Evolutionary conservation across 2,888 invertebrate species (phyloP).

Genomic region (Himalopsyche kuldschensis): DNA sequence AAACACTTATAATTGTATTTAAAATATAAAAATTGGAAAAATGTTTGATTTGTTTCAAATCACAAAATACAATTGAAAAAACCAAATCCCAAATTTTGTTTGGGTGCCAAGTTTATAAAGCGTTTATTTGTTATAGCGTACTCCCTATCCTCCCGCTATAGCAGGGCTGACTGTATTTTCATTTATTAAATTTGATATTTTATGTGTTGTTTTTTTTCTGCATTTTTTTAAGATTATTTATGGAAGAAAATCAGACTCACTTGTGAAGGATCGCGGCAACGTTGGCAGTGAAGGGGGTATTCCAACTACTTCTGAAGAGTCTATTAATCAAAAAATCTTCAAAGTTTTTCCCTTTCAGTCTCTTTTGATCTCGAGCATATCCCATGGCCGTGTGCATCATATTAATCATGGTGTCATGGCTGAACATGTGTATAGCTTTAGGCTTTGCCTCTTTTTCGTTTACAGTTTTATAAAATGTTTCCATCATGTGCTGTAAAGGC

Average conservation of each 20-base stretch:
- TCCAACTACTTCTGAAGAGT: conserved; percentile 68
- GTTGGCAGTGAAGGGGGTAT: conserved; percentile 73
- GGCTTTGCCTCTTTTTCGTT: conserved; percentile 48
- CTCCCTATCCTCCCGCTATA: too few species aligned
- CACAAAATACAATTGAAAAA: too few species aligned
- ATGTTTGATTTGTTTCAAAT: too few species aligned
- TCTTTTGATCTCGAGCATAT: conserved; percentile 61
- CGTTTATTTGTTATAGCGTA: too few species aligned
- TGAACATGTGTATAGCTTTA: conserved; percentile 68
- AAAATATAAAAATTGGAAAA: too few species aligned
- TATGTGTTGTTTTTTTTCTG: too few species aligned
- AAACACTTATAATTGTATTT: too few species aligned
- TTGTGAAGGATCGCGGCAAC: conserved; percentile 72
- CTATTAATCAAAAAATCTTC: conserved; percentile 57
- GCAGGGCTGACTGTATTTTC: too few species aligned
- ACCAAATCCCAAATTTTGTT: too few species aligned
- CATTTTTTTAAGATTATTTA: too few species aligned
- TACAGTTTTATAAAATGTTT: conserved; percentile 52
- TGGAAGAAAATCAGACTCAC: conserved; percentile 53
- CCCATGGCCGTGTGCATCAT: conserved; percentile 67
- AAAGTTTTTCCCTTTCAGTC: conserved; percentile 56
- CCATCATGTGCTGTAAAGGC: conserved; percentile 67
- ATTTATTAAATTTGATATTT: too few species aligned
- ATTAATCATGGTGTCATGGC: conserved; percentile 67
- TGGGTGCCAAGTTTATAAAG: too few species aligned